These are phyloP conservation scores for Corynorhinus townsendii DNA, from an alignment of 2,113 vertebrate genomes.

Conservation along the genomic window DNA sequence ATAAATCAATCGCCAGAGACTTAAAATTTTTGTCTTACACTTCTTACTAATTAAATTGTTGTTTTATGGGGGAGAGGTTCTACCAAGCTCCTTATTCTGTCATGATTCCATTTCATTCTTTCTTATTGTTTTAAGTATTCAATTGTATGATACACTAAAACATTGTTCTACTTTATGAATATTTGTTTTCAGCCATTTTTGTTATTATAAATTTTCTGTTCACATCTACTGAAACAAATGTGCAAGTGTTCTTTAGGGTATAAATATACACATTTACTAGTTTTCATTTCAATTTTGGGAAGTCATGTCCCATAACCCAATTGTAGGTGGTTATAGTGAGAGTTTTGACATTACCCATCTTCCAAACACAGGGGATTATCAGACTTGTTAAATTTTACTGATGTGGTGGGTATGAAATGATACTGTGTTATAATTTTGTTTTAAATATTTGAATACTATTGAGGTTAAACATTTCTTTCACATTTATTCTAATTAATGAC, in stretches of 20 bases:
- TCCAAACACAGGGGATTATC: background rate
- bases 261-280: background rate
- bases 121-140: background rate
- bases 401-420: background rate
- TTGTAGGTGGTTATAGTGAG: background rate
- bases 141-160: background rate
- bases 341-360: background rate
- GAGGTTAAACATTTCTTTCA: background rate
- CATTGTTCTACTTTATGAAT: background rate
- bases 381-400: background rate
- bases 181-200: background rate
- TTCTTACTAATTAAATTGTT: background rate
- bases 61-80: background rate
- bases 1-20: background rate
- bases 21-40: background rate
- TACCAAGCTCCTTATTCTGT: background rate
- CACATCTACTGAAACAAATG: background rate
- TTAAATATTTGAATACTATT: background rate
- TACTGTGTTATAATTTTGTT: background rate
- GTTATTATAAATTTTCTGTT: background rate
- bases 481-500: background rate
- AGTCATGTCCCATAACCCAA: background rate
- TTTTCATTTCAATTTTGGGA: background rate
- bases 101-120: background rate
- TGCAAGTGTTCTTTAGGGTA: background rate